These are phyloP conservation scores for Chloroceryle inda DNA, from an alignment of 2,797 vertebrate species.

Conservation along the genomic window DNA sequence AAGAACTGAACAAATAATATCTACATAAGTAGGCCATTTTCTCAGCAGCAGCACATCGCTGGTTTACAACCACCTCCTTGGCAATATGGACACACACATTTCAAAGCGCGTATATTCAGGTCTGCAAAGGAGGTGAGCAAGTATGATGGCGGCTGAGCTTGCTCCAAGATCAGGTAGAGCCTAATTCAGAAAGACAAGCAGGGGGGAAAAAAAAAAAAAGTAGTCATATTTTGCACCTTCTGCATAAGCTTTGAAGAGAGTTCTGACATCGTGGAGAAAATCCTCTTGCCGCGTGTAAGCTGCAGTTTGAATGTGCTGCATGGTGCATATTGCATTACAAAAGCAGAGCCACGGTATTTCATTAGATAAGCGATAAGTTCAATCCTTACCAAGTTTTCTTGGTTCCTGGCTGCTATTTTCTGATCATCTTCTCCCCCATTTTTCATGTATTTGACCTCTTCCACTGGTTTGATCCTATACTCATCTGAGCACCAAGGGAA, in stretches of 20 bases:
- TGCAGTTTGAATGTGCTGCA: not conserved
- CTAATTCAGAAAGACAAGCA: slow-evolving; percentile 69
- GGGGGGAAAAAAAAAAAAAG: not conserved
- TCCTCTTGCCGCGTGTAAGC: not conserved
- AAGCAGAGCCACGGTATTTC: slow-evolving; percentile 39
- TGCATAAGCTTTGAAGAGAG: slow-evolving; percentile 56
- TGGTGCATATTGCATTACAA: slow-evolving; percentile 41
- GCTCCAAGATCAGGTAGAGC: slow-evolving; percentile 47
- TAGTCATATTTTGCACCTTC: not conserved
- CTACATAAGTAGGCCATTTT: not conserved
- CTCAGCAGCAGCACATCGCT: not conserved
- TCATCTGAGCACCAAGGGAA: slow-evolving; percentile 87
- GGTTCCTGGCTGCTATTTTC: slow-evolving; percentile 94
- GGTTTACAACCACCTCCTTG: not conserved
- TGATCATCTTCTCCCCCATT: slow-evolving; percentile 93
- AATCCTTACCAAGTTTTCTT: slow-evolving; percentile 96
- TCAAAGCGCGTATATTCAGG: not conserved
- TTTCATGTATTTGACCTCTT: slow-evolving; percentile 99
- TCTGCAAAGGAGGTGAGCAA: not conserved
- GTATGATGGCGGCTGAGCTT: not conserved
- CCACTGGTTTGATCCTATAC: slow-evolving; percentile 98
- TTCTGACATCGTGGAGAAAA: slow-evolving; percentile 43
- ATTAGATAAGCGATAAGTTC: slow-evolving; percentile 61
- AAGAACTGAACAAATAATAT: not conserved
- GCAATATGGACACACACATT: not conserved